Conservation (phyloP, 1,140 invertebrate species). For the Drosophila ercepeae region DNA sequence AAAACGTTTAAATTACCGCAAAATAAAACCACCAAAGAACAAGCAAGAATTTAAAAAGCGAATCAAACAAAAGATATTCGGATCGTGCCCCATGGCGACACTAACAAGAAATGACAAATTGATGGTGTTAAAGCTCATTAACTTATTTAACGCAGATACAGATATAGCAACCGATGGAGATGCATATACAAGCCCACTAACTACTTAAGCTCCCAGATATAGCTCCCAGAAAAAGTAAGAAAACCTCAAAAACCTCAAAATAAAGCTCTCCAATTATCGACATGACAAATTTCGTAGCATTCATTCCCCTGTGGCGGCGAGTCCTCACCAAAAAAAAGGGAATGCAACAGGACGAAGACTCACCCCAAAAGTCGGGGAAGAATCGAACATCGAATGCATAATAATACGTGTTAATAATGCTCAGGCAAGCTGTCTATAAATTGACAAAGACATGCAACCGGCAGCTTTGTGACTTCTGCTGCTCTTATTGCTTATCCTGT, state of each 20-base stretch:
- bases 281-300: slow-evolving; percentile 74
- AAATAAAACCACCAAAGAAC: neutral
- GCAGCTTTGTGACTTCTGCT: slow-evolving; percentile 31
- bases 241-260: slow-evolving; percentile 70
- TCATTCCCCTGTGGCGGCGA: slow-evolving; percentile 40
- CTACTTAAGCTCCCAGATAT: slow-evolving; percentile 27
- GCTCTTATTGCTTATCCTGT: slow-evolving; percentile 17
- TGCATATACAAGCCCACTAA: slow-evolving; percentile 21
- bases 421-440: slow-evolving; percentile 82
- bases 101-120: slow-evolving; percentile 84
- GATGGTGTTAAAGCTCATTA: slow-evolving; percentile 84
- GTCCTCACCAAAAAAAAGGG: slow-evolving; percentile 35
- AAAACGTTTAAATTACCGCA: slow-evolving; percentile 9
- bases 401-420: slow-evolving; percentile 83
- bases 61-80: slow-evolving; percentile 1
- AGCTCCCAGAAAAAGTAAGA: slow-evolving; percentile 14
- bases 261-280: slow-evolving; percentile 80
- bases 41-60: neutral
- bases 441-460: slow-evolving; percentile 82
- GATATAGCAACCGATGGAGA: slow-evolving; percentile 15
- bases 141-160: slow-evolving; percentile 63
- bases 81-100: slow-evolving; percentile 52
- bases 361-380: slow-evolving; percentile 24
- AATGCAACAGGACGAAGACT: slow-evolving; percentile 37
- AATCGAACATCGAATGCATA: slow-evolving; percentile 59